Evolutionary conservation across 2,888 invertebrate genomes (phyloP).

Genomic region (Maniola hyperantus): DNA sequence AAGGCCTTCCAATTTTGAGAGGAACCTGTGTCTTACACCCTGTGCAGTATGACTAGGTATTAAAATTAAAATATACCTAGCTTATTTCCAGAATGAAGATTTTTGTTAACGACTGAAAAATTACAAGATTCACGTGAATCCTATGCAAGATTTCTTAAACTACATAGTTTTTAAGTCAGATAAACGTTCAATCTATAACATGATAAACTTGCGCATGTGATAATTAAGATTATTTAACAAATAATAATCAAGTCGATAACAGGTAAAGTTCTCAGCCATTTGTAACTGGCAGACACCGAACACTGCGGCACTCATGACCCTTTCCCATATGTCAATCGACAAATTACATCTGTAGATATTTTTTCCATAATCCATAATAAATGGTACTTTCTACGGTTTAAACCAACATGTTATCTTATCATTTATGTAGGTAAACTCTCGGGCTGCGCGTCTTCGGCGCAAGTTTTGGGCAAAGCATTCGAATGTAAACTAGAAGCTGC

Average conservation of each 20-base stretch:
- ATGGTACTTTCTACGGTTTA: constrained; percentile 70
- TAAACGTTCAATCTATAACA: neutral
- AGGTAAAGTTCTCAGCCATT: constrained; percentile 6
- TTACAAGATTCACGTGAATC: too few species aligned
- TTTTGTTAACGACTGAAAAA: too few species aligned
- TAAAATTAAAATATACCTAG: too few species aligned
- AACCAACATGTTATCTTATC: constrained; percentile 55
- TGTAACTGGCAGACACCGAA: neutral
- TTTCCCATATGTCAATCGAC: constrained; percentile 35
- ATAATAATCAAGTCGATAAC: neutral
- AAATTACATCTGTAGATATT: constrained; percentile 41
- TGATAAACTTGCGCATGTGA: neutral
- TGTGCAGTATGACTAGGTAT: too few species aligned
- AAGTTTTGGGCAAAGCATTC: constrained; percentile 61
- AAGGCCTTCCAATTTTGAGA: too few species aligned
- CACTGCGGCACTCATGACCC: constrained; percentile 22
- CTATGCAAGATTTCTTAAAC: too few species aligned
- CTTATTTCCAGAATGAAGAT: neutral
- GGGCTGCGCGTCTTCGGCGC: constrained; percentile 41
- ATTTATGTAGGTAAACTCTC: constrained; percentile 28
- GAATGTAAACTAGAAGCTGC: constrained; percentile 75
- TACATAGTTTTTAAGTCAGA: neutral
- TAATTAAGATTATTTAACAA: neutral
- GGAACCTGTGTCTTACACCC: too few species aligned
- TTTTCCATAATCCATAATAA: constrained; percentile 58